A percentile compares a stretch with the other conserved stretches of the same genome.
phyloP scores from a whole-genome alignment of 2,888 invertebrate genomes.

The Rhingia campestris region DNA sequence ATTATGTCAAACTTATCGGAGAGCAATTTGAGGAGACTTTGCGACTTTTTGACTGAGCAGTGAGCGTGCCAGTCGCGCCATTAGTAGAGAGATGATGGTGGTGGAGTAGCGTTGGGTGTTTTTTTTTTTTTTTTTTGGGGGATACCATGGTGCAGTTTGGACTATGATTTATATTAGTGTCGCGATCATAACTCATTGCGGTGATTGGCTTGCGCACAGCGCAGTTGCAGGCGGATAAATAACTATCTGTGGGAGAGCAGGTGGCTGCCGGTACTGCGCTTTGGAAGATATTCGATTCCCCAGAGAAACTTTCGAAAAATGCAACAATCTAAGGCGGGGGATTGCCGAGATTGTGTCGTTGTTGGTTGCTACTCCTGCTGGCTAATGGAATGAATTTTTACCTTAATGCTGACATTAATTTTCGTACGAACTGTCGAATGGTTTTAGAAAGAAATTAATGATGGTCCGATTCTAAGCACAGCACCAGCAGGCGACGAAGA shows the following conservation, averaged over 20 bases:
- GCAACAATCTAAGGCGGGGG: constrained; percentile 1
- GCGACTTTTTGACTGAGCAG: constrained; percentile 65
- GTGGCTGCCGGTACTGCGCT: constrained; percentile 42
- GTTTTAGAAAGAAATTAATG: constrained; percentile 69
- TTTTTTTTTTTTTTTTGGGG: no score
- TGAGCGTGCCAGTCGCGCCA: constrained; percentile 60
- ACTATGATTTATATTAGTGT: constrained; percentile 71
- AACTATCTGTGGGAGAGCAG: constrained; percentile 68
- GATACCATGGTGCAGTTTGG: constrained; percentile 48
- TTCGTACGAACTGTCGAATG: constrained; percentile 58
- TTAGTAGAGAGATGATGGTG: constrained; percentile 8
- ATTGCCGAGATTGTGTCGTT: background rate
- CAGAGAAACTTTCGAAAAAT: constrained; percentile 66
- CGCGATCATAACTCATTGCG: constrained; percentile 71
- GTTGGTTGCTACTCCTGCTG: background rate
- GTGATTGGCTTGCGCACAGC: constrained; percentile 60
- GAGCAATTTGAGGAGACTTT: constrained; percentile 66
- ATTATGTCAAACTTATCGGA: constrained; percentile 71
- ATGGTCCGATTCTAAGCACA: constrained; percentile 19
- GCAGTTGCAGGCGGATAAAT: constrained; percentile 35
- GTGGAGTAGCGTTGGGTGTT: background rate
- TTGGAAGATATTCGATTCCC: constrained; percentile 56
- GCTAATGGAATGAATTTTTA: constrained; percentile 52
- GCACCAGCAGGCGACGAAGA: background rate
- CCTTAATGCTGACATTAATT: constrained; percentile 62